These are phyloP conservation scores for Tyrophagus putrescentiae DNA, from an alignment of 1,140 invertebrate genomes.

Conservation along the genomic window DNA sequence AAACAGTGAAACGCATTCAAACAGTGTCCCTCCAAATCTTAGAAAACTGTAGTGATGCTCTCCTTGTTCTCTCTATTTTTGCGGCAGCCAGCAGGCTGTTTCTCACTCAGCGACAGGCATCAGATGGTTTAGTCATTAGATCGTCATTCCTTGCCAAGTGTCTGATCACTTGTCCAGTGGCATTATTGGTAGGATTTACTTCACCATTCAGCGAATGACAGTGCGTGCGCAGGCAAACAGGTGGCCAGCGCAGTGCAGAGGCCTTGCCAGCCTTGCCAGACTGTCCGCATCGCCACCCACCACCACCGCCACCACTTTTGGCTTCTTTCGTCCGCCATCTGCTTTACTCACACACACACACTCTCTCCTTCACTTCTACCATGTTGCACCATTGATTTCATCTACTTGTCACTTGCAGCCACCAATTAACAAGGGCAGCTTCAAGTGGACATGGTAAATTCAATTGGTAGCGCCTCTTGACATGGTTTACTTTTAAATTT, in stretches of 20 bases:
- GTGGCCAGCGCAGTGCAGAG: not conserved
- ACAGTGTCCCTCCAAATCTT: no score
- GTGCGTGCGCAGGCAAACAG: not conserved
- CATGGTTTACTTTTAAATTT: no score
- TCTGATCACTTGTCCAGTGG: slow-evolving; percentile 2
- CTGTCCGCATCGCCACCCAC: not conserved
- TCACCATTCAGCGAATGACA: not conserved
- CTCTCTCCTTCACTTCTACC: no score
- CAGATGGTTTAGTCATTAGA: slow-evolving; percentile 10
- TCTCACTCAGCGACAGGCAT: not conserved
- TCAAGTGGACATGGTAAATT: no score
- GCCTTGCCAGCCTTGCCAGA: not conserved
- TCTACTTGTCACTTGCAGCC: no score
- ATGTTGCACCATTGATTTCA: no score
- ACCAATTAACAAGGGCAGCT: no score
- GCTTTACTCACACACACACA: not conserved
- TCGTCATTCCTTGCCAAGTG: slow-evolving; percentile 1
- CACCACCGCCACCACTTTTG: not conserved
- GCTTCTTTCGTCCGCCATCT: not conserved
- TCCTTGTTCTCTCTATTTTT: no score
- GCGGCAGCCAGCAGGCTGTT: no score
- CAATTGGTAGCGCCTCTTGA: no score
- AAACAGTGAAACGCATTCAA: no score
- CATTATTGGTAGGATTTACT: not conserved
- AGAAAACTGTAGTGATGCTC: no score